These are phyloP conservation scores for Polymixis lichenea DNA, from an alignment of 2,888 invertebrate species.

Conservation along the genomic window DNA sequence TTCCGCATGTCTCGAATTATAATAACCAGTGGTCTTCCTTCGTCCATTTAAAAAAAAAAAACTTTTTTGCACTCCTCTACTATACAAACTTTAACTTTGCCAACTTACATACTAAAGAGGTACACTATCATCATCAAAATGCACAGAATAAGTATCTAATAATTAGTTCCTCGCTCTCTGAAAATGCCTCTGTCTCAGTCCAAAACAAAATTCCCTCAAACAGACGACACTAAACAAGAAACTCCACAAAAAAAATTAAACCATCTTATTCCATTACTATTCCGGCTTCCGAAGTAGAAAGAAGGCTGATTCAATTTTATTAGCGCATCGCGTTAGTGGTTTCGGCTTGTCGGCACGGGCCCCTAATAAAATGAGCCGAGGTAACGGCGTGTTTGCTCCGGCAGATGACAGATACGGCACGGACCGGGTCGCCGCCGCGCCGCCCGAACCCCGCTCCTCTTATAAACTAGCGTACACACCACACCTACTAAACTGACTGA, in stretches of 20 bases:
- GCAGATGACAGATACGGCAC: constrained; percentile 89
- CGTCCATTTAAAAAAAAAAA: too few relatives aligned
- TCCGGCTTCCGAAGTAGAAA: constrained; percentile 69
- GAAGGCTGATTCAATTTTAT: constrained; percentile 76
- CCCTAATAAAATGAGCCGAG: constrained; percentile 88
- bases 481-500: constrained; percentile 68
- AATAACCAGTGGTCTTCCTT: too few relatives aligned
- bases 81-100: too few relatives aligned
- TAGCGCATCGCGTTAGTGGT: constrained; percentile 80
- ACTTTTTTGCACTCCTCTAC: too few relatives aligned
- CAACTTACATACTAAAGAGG: too few relatives aligned
- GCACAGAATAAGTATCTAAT: neutral
- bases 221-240: neutral
- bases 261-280: constrained; percentile 64
- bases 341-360: constrained; percentile 75
- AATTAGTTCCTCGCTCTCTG: neutral
- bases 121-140: neutral
- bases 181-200: neutral
- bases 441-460: constrained; percentile 69
- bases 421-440: constrained; percentile 71
- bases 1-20: too few relatives aligned
- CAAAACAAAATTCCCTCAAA: constrained; percentile 11
- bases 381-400: constrained; percentile 87
- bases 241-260: constrained; percentile 39
- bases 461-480: constrained; percentile 82